Base-by-base conservation (phyloP, 2,888 invertebrate genomes). In the Crocallis elinguaria region DNA sequence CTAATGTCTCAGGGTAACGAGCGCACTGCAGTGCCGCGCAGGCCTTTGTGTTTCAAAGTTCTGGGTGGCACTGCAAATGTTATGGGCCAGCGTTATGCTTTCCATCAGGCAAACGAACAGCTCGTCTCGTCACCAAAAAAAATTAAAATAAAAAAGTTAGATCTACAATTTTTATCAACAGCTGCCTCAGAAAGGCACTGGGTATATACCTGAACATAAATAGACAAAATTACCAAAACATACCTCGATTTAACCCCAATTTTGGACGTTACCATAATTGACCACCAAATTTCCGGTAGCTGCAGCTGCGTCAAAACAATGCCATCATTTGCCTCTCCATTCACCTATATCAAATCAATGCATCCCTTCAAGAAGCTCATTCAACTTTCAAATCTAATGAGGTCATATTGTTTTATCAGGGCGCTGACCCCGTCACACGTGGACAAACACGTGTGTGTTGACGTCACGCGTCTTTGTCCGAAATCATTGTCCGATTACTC, bases 341-440 rank as follows among this genome's bases (percentile, higher is more conserved):
- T 54, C 48, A 48, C 30, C 42, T 46, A 41, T 41, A 52, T 52
- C 52, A 50, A 56, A 50, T 57, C 56, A 50, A 46, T 51, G 50
- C 53, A 51, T 72, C 69, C 66, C 64, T 62, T 55, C 62, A 49
- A 48, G 57, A 61, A 55, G 66, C 43, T 51, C 48, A 58, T 52
- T 49, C 48, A 49, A 50, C 42, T 49, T 46, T 50, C 35, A 27
- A 33, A 17, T 21, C 16, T 32, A 53, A 53, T 48, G 53, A 48
- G 37, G 30, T 8, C 35, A 33, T 82, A 84, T 86, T 86, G 84
- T 86, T 84, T 82, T 76, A 69, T 64, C 49, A 56, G 86, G 77
- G 62, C 84, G 66, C 60, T 82, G 85, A 85, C 85, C 88, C 63
- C 64, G 46, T 67, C 73, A 80, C 87, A 87, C 87, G 86, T 82